phyloP scores from a whole-genome alignment of 1,140 invertebrate species.

The Paraescarpia echinospica region DNA sequence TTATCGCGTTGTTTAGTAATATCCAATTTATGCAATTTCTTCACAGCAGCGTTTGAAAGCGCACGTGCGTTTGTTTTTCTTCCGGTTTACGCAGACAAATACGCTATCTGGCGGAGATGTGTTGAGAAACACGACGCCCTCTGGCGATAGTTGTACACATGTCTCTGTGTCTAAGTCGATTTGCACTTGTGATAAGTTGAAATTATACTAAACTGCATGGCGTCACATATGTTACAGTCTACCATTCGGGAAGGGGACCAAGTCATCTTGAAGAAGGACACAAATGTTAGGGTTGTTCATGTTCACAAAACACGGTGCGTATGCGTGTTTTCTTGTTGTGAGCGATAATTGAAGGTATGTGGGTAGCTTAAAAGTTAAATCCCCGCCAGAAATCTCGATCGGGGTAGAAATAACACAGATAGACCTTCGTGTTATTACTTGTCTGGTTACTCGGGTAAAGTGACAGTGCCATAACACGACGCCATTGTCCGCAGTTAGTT shows the following conservation, averaged over 20 bases:
- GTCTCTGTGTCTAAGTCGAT: background rate
- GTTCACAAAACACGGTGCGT: background rate
- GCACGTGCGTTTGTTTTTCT: background rate
- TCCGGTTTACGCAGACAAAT: background rate
- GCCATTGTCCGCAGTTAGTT: too few relatives aligned
- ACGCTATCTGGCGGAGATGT: background rate
- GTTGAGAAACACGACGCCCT: background rate
- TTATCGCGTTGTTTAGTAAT: background rate
- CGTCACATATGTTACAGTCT: background rate
- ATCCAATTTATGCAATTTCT: background rate
- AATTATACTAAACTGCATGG: background rate
- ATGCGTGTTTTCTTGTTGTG: background rate
- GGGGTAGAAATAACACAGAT: too few relatives aligned
- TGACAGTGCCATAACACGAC: too few relatives aligned
- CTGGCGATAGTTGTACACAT: background rate
- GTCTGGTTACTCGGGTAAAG: too few relatives aligned
- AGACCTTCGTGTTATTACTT: too few relatives aligned
- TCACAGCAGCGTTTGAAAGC: background rate
- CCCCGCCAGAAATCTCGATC: too few relatives aligned
- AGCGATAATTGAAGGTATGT: background rate
- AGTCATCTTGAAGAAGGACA: background rate
- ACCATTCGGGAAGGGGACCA: background rate
- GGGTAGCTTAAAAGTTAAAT: too few relatives aligned
- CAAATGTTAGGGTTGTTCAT: background rate
- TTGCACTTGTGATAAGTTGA: background rate